phyloP scores from a whole-genome alignment of 2,113 vertebrate species.

The Axis porcinus region DNA sequence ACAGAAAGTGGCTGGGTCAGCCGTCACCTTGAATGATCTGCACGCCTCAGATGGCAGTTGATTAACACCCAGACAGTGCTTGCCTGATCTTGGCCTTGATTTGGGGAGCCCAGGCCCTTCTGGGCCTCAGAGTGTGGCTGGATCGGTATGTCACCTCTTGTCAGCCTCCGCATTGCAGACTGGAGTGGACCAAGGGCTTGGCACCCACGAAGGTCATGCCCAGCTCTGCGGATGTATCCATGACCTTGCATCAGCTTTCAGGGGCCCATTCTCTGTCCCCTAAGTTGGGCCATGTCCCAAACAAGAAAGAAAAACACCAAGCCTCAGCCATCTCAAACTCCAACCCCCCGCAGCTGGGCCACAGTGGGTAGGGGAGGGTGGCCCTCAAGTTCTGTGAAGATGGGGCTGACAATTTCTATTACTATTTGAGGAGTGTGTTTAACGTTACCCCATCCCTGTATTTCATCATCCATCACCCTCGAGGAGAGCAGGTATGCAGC shows the following conservation, averaged over 20 bases:
- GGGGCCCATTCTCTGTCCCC: not conserved
- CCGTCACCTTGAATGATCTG: constrained; percentile 90
- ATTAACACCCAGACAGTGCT: constrained; percentile 79
- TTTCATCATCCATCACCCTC: not conserved
- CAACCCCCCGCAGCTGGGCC: fast-evolving
- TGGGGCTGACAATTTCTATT: not conserved
- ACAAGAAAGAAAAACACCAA: not conserved
- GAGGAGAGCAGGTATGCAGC: fast-evolving
- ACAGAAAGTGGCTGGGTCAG: constrained; percentile 93
- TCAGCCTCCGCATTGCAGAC: constrained; percentile 55
- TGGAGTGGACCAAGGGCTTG: not conserved
- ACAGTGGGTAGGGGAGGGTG: not conserved
- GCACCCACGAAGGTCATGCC: not conserved
- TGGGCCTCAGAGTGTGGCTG: constrained; percentile 71
- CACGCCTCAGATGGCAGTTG: constrained; percentile 78
- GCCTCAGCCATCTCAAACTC: not conserved
- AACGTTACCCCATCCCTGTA: fast-evolving
- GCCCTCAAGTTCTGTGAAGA: not conserved
- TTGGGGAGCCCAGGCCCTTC: constrained; percentile 76
- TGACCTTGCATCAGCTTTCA: too few relatives aligned
- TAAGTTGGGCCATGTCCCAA: not conserved
- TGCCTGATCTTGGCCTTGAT: constrained; percentile 75
- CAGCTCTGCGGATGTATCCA: not conserved
- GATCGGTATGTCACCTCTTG: constrained; percentile 62
- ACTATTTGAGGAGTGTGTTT: not conserved